Evolutionary conservation across 2,113 vertebrate genomes (phyloP).

Genomic region (Propithecus coquereli): DNA sequence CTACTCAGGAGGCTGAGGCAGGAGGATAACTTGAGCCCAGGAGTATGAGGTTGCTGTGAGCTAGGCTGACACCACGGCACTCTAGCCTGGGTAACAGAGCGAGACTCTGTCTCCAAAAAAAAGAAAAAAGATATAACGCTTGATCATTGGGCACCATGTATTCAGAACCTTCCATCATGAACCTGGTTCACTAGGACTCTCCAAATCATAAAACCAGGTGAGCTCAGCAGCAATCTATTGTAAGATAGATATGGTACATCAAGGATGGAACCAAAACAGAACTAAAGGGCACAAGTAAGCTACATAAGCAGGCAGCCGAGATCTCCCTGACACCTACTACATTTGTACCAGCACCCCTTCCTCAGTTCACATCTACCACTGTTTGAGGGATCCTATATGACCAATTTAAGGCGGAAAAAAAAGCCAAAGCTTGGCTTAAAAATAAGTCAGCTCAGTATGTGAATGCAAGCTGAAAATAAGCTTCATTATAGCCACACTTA

Average conservation of each 20-base stretch:
- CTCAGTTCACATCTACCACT: not conserved
- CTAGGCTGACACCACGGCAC: no score
- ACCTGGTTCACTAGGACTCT: not conserved
- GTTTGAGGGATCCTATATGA: not conserved
- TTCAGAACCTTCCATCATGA: constrained; percentile 11
- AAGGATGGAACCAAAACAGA: constrained; percentile 34
- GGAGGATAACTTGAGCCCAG: no score
- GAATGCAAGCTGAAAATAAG: constrained; percentile 1
- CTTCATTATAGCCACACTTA: not conserved
- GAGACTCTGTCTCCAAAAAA: no score
- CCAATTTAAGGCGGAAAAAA: constrained; percentile 1
- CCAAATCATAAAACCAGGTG: not conserved
- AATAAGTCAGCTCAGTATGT: not conserved
- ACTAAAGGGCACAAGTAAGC: not conserved
- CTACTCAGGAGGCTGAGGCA: no score
- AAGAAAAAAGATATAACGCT: not conserved
- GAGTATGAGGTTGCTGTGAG: no score
- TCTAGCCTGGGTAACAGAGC: no score
- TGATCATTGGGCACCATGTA: not conserved
- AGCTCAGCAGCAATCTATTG: not conserved
- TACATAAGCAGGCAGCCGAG: not conserved
- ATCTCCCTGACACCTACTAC: not conserved
- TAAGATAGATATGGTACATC: not conserved
- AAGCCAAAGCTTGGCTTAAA: not conserved
- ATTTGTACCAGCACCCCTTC: not conserved